Evolutionary conservation across 2,797 vertebrate genomes (phyloP).

Genomic region (Pterois miles): DNA sequence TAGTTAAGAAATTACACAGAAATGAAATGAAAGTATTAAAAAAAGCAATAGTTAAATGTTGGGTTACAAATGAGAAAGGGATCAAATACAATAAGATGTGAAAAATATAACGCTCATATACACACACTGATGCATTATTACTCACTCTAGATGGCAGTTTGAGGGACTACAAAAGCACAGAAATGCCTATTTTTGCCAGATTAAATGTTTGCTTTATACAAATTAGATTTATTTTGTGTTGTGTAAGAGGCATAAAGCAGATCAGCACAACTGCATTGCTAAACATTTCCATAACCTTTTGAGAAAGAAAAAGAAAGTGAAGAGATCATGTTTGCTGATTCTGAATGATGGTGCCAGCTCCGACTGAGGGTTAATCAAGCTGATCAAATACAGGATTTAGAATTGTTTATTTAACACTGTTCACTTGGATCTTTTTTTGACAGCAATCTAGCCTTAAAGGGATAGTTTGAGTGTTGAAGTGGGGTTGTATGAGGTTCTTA

Average conservation of each 20-base stretch:
- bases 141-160: background rate
- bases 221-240: background rate
- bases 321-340: background rate
- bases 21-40: background rate
- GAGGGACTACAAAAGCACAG: background rate
- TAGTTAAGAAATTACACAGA: background rate
- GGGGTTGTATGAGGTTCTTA: fast-evolving
- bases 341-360: constrained; percentile 8
- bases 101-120: background rate
- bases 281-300: constrained; percentile 2
- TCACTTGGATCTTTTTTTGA: background rate
- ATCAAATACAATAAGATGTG: background rate
- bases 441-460: background rate
- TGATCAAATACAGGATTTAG: background rate
- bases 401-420: background rate
- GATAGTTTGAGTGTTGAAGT: no score
- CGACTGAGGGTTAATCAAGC: background rate
- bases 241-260: background rate
- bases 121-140: background rate
- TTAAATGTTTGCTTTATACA: background rate
- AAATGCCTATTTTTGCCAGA: background rate
- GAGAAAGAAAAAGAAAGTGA: background rate
- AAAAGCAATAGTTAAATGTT: background rate
- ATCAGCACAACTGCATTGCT: background rate
- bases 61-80: background rate